Evolutionary conservation across 2,113 vertebrate genomes (phyloP).

Genomic region (Chiloscyllium plagiosum): DNA sequence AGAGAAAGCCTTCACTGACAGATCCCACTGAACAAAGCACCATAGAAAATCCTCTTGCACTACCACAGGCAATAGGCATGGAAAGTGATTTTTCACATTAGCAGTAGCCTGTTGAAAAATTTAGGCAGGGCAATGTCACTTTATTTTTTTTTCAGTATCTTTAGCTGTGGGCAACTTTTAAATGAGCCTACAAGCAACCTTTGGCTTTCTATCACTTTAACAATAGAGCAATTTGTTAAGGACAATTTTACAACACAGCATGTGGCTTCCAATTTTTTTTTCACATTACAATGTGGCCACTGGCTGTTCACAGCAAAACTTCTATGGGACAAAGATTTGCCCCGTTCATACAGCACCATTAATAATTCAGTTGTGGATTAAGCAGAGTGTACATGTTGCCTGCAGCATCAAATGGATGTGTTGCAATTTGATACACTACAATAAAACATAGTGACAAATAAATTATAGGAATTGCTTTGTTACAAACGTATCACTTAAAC

Average conservation of each 20-base stretch:
- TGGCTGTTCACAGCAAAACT: conserved; percentile 28
- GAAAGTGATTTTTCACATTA: conserved; percentile 38
- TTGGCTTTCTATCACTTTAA: conserved; percentile 87
- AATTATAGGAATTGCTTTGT: neutral
- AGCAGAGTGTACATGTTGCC: neutral
- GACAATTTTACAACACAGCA: conserved; percentile 99
- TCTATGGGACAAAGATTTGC: neutral
- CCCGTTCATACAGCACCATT: neutral
- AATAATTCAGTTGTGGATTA: neutral
- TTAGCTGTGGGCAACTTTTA: conserved; percentile 80
- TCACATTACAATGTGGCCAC: conserved; percentile 48
- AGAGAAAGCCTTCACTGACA: neutral
- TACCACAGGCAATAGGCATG: conserved; percentile 37
- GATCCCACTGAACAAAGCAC: conserved; percentile 29
- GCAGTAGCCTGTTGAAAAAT: conserved; percentile 68
- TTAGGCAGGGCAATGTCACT: conserved; percentile 70
- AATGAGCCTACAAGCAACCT: conserved; percentile 99
- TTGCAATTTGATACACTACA: neutral
- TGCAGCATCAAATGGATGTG: neutral
- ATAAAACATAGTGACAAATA: neutral
- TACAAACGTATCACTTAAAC: neutral
- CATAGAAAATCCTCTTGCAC: conserved; percentile 35
- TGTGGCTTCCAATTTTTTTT: conserved; percentile 83
- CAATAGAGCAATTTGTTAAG: conserved; percentile 93
- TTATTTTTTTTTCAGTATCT: conserved; percentile 48